phyloP scores from a whole-genome alignment of 2,888 invertebrate species.

The Phlogophora meticulosa region DNA sequence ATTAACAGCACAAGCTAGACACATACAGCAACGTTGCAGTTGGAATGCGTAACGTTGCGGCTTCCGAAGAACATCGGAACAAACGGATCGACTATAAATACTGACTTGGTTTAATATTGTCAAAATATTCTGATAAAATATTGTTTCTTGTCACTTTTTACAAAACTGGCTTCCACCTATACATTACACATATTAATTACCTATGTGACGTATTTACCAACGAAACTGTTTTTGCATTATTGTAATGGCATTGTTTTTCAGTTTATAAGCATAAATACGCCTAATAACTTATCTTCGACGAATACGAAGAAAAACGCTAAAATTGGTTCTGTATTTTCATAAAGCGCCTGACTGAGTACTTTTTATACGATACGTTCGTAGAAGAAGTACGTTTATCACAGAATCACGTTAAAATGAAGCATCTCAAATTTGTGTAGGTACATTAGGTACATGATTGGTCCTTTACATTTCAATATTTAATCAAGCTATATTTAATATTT shows the following conservation, averaged over 20 bases:
- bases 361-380: conserved; percentile 10
- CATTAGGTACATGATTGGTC: conserved; percentile 54
- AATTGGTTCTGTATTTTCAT: background rate
- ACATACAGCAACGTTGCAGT: background rate
- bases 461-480: conserved; percentile 43
- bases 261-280: background rate
- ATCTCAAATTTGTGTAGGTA: conserved; percentile 24
- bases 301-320: conserved; percentile 13
- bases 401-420: conserved; percentile 20
- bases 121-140: conserved; percentile 1
- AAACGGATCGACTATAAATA: conserved; percentile 47
- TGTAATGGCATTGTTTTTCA: background rate
- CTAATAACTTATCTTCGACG: background rate
- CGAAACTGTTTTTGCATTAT: too few species aligned
- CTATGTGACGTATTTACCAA: background rate
- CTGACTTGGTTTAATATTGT: conserved; percentile 54
- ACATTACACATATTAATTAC: background rate
- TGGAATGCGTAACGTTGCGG: background rate
- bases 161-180: background rate
- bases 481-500: conserved; percentile 18
- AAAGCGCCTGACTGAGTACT: conserved; percentile 4
- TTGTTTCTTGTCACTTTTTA: conserved; percentile 1
- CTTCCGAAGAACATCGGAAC: too few species aligned
- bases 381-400: conserved; percentile 40
- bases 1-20: background rate